Evolutionary conservation across 2,113 vertebrate genomes (phyloP), one percentile per base, ranked within the genome.

Genomic region (Pionites leucogaster): DNA sequence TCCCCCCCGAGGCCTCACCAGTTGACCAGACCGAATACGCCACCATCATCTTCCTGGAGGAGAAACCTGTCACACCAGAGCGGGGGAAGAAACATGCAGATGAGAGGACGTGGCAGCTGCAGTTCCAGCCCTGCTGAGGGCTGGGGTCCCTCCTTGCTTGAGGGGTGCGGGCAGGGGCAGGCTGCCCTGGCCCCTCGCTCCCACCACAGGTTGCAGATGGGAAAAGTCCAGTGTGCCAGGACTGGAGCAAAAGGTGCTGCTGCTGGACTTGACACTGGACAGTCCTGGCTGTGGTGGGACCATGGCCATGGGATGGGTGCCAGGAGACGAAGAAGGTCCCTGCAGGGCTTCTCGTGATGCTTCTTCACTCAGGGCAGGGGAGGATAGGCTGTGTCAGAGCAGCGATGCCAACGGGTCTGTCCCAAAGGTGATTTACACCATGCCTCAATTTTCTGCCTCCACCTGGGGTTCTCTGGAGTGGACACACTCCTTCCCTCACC

Each of bases 11-110:
- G 71, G 60, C 35, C 25, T 2, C 4, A 19, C n/a, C n/a, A 1
- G 55, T 7, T 1, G 97, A 97, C 7, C 95, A 96, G 67, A 98
- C 98, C 0, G 98, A 98, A 94, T 98, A 98, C 0, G 98, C 98
- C 59, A 97, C 94, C 62, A 98, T 98, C 23, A 3, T 97, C 62
- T 98, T 98, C 81, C 96, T 95, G 12, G 93, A 94, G 42, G 91
- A 95, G 82, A 92, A 91, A 69, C 75, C 92, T 0, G 2, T 77
- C 25, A 85, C 76, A 0, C 88, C 74, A 0, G 92, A 95, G 71
- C 5, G 17, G 1, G 33, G 75, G 7, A 86, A 95, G 94, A 90
- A 86, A 64, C 49, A 57, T 18, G 44, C 37, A 37, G 46, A 90
- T 0, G 62, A 65, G 83, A 86, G 42, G 82, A 68, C 19, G 39